Evolutionary conservation across 35 echinoderm and acorn worm species (phyloP), one percentile per base, ranked within the genome.

Genomic region (Nesometra sesokonis): DNA sequence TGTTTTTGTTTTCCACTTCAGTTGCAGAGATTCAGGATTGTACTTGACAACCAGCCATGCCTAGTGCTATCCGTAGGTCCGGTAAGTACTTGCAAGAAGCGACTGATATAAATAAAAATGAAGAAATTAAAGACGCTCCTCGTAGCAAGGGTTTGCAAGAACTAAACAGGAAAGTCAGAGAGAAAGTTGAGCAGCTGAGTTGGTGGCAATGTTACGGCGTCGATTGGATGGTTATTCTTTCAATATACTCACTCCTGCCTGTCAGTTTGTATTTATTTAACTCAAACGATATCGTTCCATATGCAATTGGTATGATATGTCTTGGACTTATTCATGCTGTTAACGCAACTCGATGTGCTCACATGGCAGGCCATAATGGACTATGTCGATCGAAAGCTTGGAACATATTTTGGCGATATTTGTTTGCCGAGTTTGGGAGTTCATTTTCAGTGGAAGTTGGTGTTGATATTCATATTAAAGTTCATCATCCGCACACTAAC

Each of bases 141-240:
- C 9, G 23, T 27, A 67, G 23, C 21, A 67, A 11, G 23, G 23
- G 52, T 27, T 27, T 94, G 82, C 35, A 80, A 27, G 85, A 91
- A 57, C 67, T 95, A 30, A 89, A 33, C 39, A 36, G 77, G 57
- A 76, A 81, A 32, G 86, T 95, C 23, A 57, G 83, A 43, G 57
- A 37, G 9, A 76, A 91, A 23, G 35, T 87, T 1, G 33, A 77
- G 21, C 37, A 80, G 19, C 34, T 87, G 0, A 89, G 37, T n/a
- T 95, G 93, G 93, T 95, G 93, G 93, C 90, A 95, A 36, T 47
- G 82, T 8, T 95, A 91, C 78, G 93, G 93, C 23, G 86, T 95
- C 3, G 93, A 95, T 80, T 95, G 93, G 93, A 80, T 37, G 17
- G 31, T 89, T 36, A 95, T 95, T 32, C 29, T 77, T 32, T 85